These are phyloP conservation scores for Drosophila percnosoma DNA, from an alignment of 2,888 invertebrate genomes.

Conservation along the genomic window DNA sequence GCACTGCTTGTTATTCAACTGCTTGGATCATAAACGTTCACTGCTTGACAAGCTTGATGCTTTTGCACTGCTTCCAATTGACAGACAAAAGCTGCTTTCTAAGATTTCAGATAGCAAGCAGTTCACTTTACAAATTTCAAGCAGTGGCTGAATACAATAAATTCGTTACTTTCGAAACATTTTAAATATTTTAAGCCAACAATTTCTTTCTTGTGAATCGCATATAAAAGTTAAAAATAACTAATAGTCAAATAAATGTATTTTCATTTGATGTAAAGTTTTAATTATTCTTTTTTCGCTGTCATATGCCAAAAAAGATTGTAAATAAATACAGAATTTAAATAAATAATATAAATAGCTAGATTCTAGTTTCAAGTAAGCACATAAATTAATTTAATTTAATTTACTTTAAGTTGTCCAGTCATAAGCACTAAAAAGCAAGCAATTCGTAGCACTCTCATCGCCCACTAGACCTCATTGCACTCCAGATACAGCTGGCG, in stretches of 20 bases:
- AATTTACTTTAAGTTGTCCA: slow-evolving; percentile 71
- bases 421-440: slow-evolving; percentile 50
- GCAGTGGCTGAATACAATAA: background rate
- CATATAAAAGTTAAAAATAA: background rate
- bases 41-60: slow-evolving; percentile 4
- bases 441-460: slow-evolving; percentile 11
- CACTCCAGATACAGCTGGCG: slow-evolving; percentile 93
- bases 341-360: slow-evolving; percentile 80
- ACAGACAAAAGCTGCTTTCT: background rate
- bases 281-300: slow-evolving; percentile 29
- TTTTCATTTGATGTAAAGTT: slow-evolving; percentile 23
- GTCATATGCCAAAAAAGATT: slow-evolving; percentile 36
- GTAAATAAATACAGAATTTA: slow-evolving; percentile 72
- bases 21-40: rapidly evolving
- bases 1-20: background rate
- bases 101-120: background rate
- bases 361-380: slow-evolving; percentile 64
- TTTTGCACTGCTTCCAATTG: background rate
- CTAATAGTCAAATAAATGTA: background rate
- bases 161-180: background rate
- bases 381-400: slow-evolving; percentile 80
- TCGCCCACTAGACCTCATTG: slow-evolving; percentile 90
- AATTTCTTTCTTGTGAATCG: background rate
- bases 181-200: background rate
- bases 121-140: rapidly evolving